Evolutionary conservation across 2,113 vertebrate species (phyloP).

Genomic region (Eclectus roratus): DNA sequence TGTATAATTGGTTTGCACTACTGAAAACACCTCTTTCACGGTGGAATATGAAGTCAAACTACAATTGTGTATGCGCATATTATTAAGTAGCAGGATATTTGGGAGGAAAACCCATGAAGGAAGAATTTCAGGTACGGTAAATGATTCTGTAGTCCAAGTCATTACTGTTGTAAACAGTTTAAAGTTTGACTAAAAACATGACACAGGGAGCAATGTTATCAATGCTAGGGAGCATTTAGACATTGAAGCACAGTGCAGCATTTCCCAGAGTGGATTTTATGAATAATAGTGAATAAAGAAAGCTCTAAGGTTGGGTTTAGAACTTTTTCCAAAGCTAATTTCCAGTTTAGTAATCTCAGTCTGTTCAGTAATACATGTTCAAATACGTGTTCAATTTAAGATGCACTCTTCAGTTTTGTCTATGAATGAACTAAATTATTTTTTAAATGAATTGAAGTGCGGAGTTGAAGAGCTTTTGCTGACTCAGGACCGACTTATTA

Average conservation of each 20-base stretch:
- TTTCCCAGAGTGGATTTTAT: background rate
- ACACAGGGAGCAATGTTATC: background rate
- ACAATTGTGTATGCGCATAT: background rate
- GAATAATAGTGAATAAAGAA: background rate
- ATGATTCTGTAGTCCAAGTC: background rate
- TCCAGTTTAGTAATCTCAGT: background rate
- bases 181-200: background rate
- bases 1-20: background rate
- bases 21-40: background rate
- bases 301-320: background rate
- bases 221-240: background rate
- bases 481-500: background rate
- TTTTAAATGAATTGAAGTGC: background rate
- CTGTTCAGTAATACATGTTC: background rate
- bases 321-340: background rate
- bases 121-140: background rate
- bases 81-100: background rate
- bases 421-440: background rate
- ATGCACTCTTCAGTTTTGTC: background rate
- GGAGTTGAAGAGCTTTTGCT: background rate
- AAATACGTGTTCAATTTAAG: background rate
- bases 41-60: background rate
- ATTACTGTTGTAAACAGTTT: background rate
- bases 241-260: background rate
- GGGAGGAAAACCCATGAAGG: background rate